phyloP scores from a whole-genome alignment of 2,113 vertebrate genomes.

The Conger conger region DNA sequence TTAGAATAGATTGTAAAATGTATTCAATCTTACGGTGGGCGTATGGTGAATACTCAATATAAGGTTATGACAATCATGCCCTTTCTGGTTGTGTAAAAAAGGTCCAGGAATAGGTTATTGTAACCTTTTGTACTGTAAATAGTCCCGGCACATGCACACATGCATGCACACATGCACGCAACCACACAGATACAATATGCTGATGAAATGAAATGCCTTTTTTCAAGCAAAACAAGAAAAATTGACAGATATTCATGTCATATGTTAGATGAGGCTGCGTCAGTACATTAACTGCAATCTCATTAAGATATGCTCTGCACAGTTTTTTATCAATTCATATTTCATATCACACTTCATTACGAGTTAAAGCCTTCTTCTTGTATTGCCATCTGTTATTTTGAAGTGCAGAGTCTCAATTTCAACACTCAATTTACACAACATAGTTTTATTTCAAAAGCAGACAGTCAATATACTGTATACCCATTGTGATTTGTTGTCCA shows the following conservation, averaged over 20 bases:
- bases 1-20: not conserved
- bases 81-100: not conserved
- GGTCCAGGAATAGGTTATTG: not conserved
- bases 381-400: not conserved
- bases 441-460: not conserved
- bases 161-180: no score
- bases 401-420: not conserved
- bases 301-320: not conserved
- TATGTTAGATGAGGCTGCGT: not conserved
- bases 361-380: not conserved
- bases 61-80: not conserved
- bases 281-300: slow-evolving; percentile 9
- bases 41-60: not conserved
- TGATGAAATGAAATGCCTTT: not conserved
- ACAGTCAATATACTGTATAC: not conserved
- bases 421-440: not conserved
- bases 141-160: not conserved
- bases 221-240: not conserved
- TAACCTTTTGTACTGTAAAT: not conserved
- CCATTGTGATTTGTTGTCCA: not conserved
- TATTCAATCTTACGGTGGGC: not conserved
- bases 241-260: slow-evolving; percentile 5
- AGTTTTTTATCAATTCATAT: slow-evolving; percentile 17
- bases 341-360: slow-evolving; percentile 10
- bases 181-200: no score